Conservation (phyloP, 2,797 vertebrate genomes). For the Amniataba percoides region DNA sequence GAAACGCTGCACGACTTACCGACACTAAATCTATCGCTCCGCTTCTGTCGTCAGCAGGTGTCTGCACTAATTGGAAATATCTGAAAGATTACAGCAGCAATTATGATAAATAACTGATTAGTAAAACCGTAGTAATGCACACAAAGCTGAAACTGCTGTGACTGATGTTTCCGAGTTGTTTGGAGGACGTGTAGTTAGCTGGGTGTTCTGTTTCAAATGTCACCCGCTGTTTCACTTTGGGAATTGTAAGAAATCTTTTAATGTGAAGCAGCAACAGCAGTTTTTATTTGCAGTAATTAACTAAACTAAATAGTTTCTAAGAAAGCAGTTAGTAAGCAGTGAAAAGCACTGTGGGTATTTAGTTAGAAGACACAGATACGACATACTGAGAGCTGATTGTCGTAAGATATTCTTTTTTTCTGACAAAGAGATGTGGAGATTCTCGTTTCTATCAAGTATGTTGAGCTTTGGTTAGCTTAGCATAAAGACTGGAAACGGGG, state of each 20-base stretch:
- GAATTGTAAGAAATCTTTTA: background rate
- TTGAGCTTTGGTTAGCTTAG: conserved; percentile 13
- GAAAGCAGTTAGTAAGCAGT: conserved; percentile 5
- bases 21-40: background rate
- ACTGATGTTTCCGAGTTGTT: background rate
- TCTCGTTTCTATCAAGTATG: background rate
- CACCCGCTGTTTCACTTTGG: too few relatives aligned
- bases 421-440: background rate
- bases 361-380: background rate
- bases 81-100: background rate
- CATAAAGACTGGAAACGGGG: background rate
- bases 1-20: conserved; percentile 77
- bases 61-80: conserved; percentile 56
- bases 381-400: conserved; percentile 2
- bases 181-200: background rate
- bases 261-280: conserved; percentile 8
- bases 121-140: background rate
- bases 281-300: conserved; percentile 6
- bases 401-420: background rate
- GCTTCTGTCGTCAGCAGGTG: conserved; percentile 20
- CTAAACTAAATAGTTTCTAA: background rate
- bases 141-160: background rate
- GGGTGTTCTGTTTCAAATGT: too few relatives aligned
- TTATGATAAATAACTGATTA: background rate
- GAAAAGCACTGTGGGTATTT: background rate